Evolutionary conservation across 2,888 invertebrate species (phyloP), one percentile per base, ranked within the genome.

Genomic region (Lochmaea crataegi): DNA sequence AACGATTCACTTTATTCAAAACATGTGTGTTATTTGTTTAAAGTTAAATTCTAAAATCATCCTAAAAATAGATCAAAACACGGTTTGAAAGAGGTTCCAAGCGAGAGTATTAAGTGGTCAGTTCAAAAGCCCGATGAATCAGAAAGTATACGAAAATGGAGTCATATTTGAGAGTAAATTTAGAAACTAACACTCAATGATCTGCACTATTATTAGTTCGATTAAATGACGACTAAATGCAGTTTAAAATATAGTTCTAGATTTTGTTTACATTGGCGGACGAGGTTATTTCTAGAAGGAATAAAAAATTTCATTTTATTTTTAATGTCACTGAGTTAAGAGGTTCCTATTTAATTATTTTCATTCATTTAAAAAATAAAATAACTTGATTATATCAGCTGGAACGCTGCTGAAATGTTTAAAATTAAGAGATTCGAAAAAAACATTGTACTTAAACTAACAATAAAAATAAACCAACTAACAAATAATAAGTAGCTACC

Each of bases 51-150:
- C 18, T 53, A 51, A 51, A 51, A 9, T 10, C 32, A 7, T 7
- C 32, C 53, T 53, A 18, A 53, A 53, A 53, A 53, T 53, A 53
- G 53, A 53, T 18, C 53, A n/a, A n/a, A n/a, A 18, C 53, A 53
- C n/a, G n/a, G 1, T 51, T 51, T 16, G 14, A 51, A 51, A n/a
- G 18, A 16, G n/a, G 61, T 63, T 42, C 42, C 18, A 18, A 63
- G 42, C 26, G 16, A 51, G 53, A 7, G 63, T 41, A 61, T 69
- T 18, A 64, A 65, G 57, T 65, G 70, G 70, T 70, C 65, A 70
- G 70, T 70, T 70, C 70, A 61, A 70, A 70, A 70, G 41, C 70
- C 70, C 70, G 70, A 70, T 70, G 70, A 70, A 65, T 70, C 70
- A 70, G 64, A 57, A 56, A 32, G 51, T 18, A 42, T 60, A 42